Conservation (phyloP, 2,888 invertebrate species). For the Ichneumon xanthorius region DNA sequence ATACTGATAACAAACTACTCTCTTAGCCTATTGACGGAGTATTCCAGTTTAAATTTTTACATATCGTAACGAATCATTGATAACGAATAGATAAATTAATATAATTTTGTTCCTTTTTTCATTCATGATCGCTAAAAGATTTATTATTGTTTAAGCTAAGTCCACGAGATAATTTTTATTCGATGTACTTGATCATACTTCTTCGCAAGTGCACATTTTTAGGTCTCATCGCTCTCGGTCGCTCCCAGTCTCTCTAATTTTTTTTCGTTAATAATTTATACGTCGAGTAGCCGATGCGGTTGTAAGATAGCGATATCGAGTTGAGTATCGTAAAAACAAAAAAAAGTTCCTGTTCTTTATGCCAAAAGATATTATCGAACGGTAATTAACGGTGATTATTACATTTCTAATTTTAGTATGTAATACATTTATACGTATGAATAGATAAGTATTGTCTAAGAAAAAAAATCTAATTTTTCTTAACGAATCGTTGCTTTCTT, state of each 20-base stretch:
- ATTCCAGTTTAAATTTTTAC: neutral
- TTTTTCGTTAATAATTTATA: neutral
- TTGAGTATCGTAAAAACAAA: neutral
- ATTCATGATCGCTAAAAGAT: neutral
- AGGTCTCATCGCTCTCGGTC: neutral
- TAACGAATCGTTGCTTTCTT: neutral
- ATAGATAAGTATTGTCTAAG: neutral
- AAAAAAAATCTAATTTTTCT: neutral
- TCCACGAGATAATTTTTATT: neutral
- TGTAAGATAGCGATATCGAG: neutral
- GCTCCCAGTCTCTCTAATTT: too few species aligned
- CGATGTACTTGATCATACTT: neutral
- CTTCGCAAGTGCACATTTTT: neutral
- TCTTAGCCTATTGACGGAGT: neutral
- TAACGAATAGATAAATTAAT: neutral
- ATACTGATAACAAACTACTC: neutral
- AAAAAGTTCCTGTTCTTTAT: neutral
- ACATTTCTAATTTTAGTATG: neutral
- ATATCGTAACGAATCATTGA: slow-evolving; percentile 22
- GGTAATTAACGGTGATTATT: neutral
- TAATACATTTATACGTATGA: neutral
- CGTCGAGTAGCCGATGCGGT: neutral
- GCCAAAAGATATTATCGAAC: slow-evolving; percentile 5
- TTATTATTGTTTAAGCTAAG: neutral
- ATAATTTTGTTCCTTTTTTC: slow-evolving; percentile 4